Percentiles rank a stretch among this genome's conserved stretches.
Evolutionary conservation across 2,797 vertebrate genomes (phyloP).

Genomic region (Acanthiza pusilla): DNA sequence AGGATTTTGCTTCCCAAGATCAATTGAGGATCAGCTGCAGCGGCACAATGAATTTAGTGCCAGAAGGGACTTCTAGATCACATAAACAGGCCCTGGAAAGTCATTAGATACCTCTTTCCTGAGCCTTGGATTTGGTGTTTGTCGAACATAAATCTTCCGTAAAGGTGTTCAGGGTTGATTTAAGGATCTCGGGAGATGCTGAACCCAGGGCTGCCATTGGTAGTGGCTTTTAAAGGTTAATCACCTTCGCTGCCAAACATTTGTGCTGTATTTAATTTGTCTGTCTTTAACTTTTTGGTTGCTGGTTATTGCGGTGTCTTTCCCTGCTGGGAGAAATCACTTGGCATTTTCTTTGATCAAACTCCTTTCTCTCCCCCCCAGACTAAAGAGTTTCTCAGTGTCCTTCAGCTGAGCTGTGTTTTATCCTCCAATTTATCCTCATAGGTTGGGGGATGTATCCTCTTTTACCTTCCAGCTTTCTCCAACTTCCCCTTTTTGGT

Average conservation of each 20-base stretch:
- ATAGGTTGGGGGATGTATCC: neutral
- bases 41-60: neutral
- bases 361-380: neutral
- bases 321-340: neutral
- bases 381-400: neutral
- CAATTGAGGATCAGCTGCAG: neutral
- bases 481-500: neutral
- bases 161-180: slow-evolving; percentile 40
- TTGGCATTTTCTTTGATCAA: slow-evolving; percentile 1
- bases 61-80: slow-evolving; percentile 43
- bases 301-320: slow-evolving; percentile 3
- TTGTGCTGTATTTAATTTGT: slow-evolving; percentile 51
- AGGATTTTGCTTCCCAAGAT: neutral
- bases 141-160: slow-evolving; percentile 32
- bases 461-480: neutral
- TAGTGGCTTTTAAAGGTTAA: slow-evolving; percentile 56
- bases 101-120: slow-evolving; percentile 25
- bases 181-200: slow-evolving; percentile 21
- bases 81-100: neutral
- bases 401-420: neutral
- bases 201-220: neutral
- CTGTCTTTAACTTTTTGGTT: slow-evolving; percentile 2
- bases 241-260: slow-evolving; percentile 46
- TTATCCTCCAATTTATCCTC: neutral
- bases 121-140: slow-evolving; percentile 27